A percentile compares a stretch with the other conserved stretches of the same genome.
phyloP scores from a whole-genome alignment of 2,888 invertebrate genomes.

The Drosophila dives region DNA sequence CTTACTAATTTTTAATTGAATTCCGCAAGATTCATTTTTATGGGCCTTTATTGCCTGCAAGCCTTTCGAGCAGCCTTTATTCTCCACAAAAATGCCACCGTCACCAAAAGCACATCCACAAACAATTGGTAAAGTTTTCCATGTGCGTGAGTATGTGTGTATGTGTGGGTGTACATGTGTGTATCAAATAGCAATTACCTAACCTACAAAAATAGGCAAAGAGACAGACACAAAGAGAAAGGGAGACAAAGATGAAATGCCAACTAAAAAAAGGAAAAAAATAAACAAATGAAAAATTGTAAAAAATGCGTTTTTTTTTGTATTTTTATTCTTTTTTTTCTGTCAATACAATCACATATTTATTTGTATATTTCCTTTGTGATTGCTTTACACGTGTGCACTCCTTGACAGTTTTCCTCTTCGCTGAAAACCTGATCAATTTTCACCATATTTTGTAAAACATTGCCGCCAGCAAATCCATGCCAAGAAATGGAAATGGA shows the following conservation, averaged over 20 bases:
- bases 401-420: constrained; percentile 11
- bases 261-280: not conserved
- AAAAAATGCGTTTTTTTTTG: constrained; percentile 1
- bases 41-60: constrained; percentile 24
- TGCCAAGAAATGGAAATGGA: not conserved
- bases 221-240: not conserved
- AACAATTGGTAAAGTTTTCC: not conserved
- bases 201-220: not conserved
- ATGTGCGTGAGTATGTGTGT: not conserved
- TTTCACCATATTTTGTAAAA: constrained; percentile 32
- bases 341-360: constrained; percentile 24
- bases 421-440: constrained; percentile 41
- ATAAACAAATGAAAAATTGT: constrained; percentile 14
- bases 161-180: constrained; percentile 3
- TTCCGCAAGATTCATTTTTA: constrained; percentile 42
- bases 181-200: constrained; percentile 52
- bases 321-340: constrained; percentile 6
- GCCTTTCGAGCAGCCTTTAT: constrained; percentile 23
- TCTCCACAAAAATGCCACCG: constrained; percentile 35
- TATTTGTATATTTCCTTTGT: constrained; percentile 15
- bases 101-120: constrained; percentile 8
- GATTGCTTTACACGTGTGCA: constrained; percentile 27
- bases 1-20: constrained; percentile 42
- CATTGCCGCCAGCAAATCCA: constrained; percentile 22
- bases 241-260: not conserved